phyloP scores from a whole-genome alignment of 2,797 vertebrate genomes.

The Eutrigla gurnardus region DNA sequence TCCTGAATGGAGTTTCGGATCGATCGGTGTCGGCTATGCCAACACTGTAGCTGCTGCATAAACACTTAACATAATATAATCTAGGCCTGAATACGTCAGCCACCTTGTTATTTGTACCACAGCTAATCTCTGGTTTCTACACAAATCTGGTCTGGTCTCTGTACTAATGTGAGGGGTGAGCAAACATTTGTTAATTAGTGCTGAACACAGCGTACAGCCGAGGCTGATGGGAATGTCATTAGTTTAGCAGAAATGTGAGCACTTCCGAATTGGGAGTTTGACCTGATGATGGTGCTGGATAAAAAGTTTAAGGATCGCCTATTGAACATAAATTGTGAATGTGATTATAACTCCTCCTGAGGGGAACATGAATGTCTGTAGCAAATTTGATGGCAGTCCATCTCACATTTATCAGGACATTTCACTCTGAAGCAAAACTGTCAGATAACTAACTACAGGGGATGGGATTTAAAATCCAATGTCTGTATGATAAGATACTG shows the following conservation, averaged over 20 bases:
- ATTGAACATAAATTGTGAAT: background rate
- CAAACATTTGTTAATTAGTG: background rate
- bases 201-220: background rate
- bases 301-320: background rate
- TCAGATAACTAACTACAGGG: background rate
- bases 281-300: background rate
- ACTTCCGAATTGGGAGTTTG: background rate
- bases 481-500: background rate
- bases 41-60: too few relatives aligned
- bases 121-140: too few relatives aligned
- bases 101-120: too few relatives aligned
- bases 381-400: background rate
- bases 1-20: too few relatives aligned
- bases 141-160: too few relatives aligned
- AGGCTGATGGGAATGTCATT: background rate
- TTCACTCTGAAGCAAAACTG: conserved; percentile 3
- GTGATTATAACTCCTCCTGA: background rate
- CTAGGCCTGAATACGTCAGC: too few relatives aligned
- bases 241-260: background rate
- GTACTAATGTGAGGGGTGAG: background rate
- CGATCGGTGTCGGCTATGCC: too few relatives aligned
- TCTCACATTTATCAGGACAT: background rate
- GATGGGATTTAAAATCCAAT: conserved; percentile 4
- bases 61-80: too few relatives aligned
- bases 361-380: background rate